Percentiles rank a stretch among this genome's conserved stretches.
Evolutionary conservation across 64 coral and sea anemone species (phyloP).

Genomic region (Pocillopora verrucosa): DNA sequence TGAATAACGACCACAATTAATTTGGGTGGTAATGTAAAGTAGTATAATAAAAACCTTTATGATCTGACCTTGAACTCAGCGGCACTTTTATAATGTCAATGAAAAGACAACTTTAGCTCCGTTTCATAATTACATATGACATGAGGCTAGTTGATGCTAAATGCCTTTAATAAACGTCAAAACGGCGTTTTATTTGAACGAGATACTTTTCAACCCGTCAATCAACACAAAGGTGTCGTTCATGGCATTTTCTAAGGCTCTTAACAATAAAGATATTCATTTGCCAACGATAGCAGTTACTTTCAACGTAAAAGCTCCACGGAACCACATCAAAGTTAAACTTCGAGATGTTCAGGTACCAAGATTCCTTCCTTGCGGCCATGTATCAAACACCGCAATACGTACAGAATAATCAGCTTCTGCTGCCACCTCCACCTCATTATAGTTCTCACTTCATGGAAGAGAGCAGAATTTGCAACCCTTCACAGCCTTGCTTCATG

Average conservation of each 20-base stretch:
- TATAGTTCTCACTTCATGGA: slow-evolving; percentile 53
- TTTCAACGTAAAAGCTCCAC: slow-evolving; percentile 4
- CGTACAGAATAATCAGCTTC: slow-evolving; percentile 19
- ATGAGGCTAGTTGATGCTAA: slow-evolving; percentile 31
- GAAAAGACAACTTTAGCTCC: slow-evolving; percentile 43
- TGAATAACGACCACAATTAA: slow-evolving; percentile 77
- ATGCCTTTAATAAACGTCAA: slow-evolving; percentile 63
- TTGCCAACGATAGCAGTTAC: slow-evolving; percentile 10
- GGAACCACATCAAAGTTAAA: background rate
- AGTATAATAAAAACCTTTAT: slow-evolving; percentile 64
- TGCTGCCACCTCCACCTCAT: slow-evolving; percentile 33
- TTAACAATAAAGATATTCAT: slow-evolving; percentile 47
- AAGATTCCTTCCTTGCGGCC: slow-evolving; percentile 39
- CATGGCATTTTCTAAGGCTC: slow-evolving; percentile 34
- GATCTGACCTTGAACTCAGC: slow-evolving; percentile 33
- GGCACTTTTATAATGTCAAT: slow-evolving; percentile 64
- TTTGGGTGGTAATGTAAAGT: slow-evolving; percentile 74
- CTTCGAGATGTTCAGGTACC: slow-evolving; percentile 53
- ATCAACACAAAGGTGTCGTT: slow-evolving; percentile 52
- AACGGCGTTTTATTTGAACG: slow-evolving; percentile 63
- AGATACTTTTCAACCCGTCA: slow-evolving; percentile 70
- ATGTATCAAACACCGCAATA: slow-evolving; percentile 59
- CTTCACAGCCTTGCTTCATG: slow-evolving; percentile 59
- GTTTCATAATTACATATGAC: slow-evolving; percentile 56
- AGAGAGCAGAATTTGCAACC: slow-evolving; percentile 46